phyloP scores from a whole-genome alignment of 2,113 vertebrate species.

The Hippocampus zosterae region DNA sequence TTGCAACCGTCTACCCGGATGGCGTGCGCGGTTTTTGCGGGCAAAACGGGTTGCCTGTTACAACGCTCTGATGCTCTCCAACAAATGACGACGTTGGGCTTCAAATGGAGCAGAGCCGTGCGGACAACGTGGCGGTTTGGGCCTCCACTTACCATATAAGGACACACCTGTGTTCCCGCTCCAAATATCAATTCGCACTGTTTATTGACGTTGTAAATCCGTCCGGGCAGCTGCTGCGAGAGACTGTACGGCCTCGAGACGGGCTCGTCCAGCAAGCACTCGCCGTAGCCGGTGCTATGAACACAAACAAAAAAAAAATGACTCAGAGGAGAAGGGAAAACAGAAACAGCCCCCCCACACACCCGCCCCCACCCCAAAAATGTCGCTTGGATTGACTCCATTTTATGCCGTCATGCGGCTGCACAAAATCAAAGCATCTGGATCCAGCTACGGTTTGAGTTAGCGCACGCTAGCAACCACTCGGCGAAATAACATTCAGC shows the following conservation, averaged over 20 bases:
- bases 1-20: neutral
- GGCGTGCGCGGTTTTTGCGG: neutral
- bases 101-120: neutral
- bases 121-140: neutral
- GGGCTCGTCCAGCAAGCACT: constrained; percentile 95
- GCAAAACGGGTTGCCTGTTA: neutral
- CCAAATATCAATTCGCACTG: constrained; percentile 99
- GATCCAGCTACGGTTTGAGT: no score
- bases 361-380: neutral
- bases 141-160: constrained; percentile 90
- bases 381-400: no score
- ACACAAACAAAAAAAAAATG: constrained; percentile 73
- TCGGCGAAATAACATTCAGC: constrained; percentile 1
- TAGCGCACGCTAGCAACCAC: no score
- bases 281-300: constrained; percentile 93
- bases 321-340: constrained; percentile 62
- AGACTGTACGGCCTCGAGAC: constrained; percentile 84
- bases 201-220: constrained; percentile 93
- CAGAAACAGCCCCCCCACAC: constrained; percentile 48
- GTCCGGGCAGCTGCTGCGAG: constrained; percentile 87
- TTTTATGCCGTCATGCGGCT: no score
- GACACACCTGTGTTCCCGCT: constrained; percentile 93
- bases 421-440: no score
- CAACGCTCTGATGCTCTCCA: neutral
- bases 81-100: neutral